Percentiles rank a stretch among this genome's conserved stretches.
phyloP scores from a whole-genome alignment of 2,113 vertebrate species.

The Aspidoscelis tigris region DNA sequence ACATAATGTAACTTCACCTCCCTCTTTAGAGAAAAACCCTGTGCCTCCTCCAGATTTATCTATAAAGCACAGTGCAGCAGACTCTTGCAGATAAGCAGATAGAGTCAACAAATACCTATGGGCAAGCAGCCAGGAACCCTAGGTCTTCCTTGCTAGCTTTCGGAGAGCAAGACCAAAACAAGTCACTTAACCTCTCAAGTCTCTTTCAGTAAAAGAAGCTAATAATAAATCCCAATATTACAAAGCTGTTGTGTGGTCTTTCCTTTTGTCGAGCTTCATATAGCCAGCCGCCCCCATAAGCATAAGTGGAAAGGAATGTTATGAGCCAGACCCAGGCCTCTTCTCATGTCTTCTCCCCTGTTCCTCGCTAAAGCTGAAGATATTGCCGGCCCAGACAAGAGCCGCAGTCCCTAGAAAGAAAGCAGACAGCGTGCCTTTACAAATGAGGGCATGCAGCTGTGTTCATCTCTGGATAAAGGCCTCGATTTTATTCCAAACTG shows the following conservation, averaged over 20 bases:
- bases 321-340: constrained; percentile 53
- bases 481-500: constrained; percentile 70
- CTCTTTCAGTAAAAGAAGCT: constrained; percentile 29
- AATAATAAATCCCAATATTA: constrained; percentile 42
- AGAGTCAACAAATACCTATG: background rate
- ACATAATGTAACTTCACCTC: background rate
- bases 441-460: constrained; percentile 75
- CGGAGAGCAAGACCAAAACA: background rate
- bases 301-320: constrained; percentile 58
- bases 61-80: background rate
- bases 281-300: constrained; percentile 50
- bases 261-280: constrained; percentile 50
- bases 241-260: constrained; percentile 47
- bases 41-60: background rate
- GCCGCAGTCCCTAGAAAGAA: constrained; percentile 40
- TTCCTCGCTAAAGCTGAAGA: constrained; percentile 55
- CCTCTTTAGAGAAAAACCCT: background rate
- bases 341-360: constrained; percentile 56
- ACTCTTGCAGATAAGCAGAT: background rate
- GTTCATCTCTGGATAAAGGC: constrained; percentile 74
- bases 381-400: constrained; percentile 47
- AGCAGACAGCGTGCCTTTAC: constrained; percentile 79
- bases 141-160: constrained; percentile 36
- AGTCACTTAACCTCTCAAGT: constrained; percentile 44
- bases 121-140: background rate